Evolutionary conservation across 2,797 vertebrate genomes (phyloP).

Genomic region (Pseudochromis fuscus): DNA sequence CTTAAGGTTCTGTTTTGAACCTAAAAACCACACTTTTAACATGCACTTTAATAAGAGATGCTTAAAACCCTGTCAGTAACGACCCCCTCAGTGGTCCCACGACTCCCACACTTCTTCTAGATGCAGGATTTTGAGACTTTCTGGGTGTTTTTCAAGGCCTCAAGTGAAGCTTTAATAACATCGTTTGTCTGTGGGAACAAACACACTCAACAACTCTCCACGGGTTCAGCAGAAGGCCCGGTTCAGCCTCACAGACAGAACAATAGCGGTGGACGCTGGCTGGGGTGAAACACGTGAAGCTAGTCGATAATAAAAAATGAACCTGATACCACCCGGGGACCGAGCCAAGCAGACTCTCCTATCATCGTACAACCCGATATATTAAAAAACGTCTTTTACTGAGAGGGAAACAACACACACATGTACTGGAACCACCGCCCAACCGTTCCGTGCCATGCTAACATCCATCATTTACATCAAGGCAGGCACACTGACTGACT

Average conservation of each 20-base stretch:
- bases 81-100: no score
- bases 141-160: constrained; percentile 5
- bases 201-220: constrained; percentile 16
- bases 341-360: not conserved
- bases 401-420: not conserved
- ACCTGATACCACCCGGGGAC: not conserved
- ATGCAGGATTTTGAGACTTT: not conserved
- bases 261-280: constrained; percentile 50
- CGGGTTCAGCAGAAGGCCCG: constrained; percentile 53
- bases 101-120: no score
- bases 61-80: no score
- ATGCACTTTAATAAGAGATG: no score
- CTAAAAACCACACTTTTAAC: no score
- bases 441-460: constrained; percentile 39
- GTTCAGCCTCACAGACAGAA: constrained; percentile 50
- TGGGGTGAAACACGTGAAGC: constrained; percentile 15
- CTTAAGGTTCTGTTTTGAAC: no score
- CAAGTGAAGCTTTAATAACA: constrained; percentile 36
- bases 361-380: not conserved
- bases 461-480: constrained; percentile 54
- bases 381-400: not conserved
- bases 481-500: constrained; percentile 5
- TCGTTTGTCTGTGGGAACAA: constrained; percentile 45
- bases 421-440: constrained; percentile 42
- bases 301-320: constrained; percentile 16